These are phyloP conservation scores for Ophioninae sp. DNA, from an alignment of 2,888 invertebrate species.

Conservation along the genomic window DNA sequence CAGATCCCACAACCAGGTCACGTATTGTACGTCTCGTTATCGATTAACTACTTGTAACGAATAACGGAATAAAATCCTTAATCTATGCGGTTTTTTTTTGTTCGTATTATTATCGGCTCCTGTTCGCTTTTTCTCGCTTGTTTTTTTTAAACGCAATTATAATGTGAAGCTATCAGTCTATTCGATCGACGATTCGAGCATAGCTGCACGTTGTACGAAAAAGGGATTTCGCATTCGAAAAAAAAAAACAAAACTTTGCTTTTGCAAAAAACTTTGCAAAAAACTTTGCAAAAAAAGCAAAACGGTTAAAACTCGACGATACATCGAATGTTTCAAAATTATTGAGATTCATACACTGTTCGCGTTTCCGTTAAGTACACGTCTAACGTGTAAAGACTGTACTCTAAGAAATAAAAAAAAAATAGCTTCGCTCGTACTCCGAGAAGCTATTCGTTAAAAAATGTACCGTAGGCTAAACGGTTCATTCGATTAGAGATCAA, in stretches of 20 bases:
- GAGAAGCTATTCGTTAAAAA: constrained; percentile 7
- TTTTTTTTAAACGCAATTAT: constrained; percentile 16
- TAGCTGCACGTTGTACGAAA: constrained; percentile 13
- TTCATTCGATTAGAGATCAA: constrained; percentile 20
- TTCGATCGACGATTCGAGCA: constrained; percentile 7
- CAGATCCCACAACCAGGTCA: constrained; percentile 72
- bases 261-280: too few species aligned
- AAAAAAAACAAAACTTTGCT: constrained; percentile 30
- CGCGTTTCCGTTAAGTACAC: background rate
- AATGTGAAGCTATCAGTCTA: constrained; percentile 12
- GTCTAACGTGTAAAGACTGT: constrained; percentile 17
- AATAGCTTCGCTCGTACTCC: constrained; percentile 2
- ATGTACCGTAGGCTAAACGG: constrained; percentile 18
- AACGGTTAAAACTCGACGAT: constrained; percentile 27
- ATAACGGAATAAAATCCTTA: constrained; percentile 49
- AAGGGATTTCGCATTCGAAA: constrained; percentile 13
- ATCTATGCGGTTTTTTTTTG: constrained; percentile 45
- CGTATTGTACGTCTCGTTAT: constrained; percentile 60
- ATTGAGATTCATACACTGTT: constrained; percentile 33
- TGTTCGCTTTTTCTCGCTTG: constrained; percentile 9
- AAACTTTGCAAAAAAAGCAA: background rate
- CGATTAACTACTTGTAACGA: constrained; percentile 39
- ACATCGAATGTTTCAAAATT: constrained; percentile 14
- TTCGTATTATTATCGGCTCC: constrained; percentile 9
- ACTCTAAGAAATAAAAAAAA: constrained; percentile 18